Evolutionary conservation across 2,888 invertebrate species (phyloP).

Genomic region (Chrysomela aeneicollis): DNA sequence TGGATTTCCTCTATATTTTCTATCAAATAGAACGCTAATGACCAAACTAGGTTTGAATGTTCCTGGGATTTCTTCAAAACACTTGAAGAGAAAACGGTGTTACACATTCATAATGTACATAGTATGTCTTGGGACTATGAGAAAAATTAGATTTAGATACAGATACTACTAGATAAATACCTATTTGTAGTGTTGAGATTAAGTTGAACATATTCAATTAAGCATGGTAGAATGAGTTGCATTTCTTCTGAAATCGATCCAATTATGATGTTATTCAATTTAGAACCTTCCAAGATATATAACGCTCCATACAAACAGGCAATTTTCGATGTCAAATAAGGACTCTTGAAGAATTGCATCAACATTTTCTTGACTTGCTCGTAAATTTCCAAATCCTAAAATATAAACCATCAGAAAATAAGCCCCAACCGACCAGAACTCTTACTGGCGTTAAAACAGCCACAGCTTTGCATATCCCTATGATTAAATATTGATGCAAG

Average conservation of each 20-base stretch:
- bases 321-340: constrained; percentile 69
- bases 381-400: constrained; percentile 66
- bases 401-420: constrained; percentile 26
- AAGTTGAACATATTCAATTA: constrained; percentile 65
- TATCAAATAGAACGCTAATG: constrained; percentile 77
- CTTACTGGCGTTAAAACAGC: constrained; percentile 70
- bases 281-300: constrained; percentile 70
- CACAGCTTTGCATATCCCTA: constrained; percentile 74
- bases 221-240: constrained; percentile 63
- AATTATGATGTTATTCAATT: constrained; percentile 61
- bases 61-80: constrained; percentile 63
- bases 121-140: too few species aligned
- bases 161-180: constrained; percentile 48
- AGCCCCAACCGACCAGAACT: constrained; percentile 13
- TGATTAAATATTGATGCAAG: constrained; percentile 73
- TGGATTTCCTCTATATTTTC: constrained; percentile 75
- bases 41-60: constrained; percentile 76
- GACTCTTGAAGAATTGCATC: constrained; percentile 68
- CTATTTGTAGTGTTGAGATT: constrained; percentile 59
- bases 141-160: too few species aligned
- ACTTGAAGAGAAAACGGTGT: constrained; percentile 43
- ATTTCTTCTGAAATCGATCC: constrained; percentile 63
- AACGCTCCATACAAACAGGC: constrained; percentile 72
- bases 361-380: constrained; percentile 70
- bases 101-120: too few species aligned